Conservation (phyloP, 2,797 vertebrate genomes). For the Sebastes iracundus region DNA sequence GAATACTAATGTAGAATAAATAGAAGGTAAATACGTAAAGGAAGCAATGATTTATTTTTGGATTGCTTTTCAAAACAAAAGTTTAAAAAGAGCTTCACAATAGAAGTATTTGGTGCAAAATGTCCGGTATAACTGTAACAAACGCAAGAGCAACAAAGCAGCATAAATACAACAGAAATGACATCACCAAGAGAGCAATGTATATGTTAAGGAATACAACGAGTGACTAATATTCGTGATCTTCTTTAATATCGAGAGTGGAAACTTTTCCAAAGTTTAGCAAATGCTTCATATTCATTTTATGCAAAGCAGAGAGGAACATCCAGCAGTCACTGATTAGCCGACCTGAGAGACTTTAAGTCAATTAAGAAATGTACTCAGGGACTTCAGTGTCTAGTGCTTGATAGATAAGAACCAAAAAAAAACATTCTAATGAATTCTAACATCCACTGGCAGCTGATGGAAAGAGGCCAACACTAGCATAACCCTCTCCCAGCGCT, state of each 20-base stretch:
- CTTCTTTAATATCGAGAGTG: neutral
- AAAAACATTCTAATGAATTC: slow-evolving; percentile 31
- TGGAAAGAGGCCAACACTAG: slow-evolving; percentile 37
- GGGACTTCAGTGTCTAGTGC: neutral
- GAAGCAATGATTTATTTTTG: neutral
- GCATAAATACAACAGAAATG: neutral
- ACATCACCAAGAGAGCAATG: neutral
- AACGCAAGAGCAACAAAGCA: neutral
- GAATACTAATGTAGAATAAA: neutral
- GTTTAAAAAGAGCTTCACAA: neutral
- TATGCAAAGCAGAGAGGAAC: neutral
- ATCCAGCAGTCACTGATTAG: neutral
- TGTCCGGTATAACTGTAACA: neutral
- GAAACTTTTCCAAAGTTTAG: neutral
- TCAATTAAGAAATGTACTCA: slow-evolving; percentile 2
- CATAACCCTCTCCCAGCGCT: slow-evolving; percentile 3
- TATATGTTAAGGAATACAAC: neutral
- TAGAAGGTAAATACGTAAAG: rapidly evolving
- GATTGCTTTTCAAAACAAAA: neutral
- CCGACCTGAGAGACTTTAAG: slow-evolving; percentile 1
- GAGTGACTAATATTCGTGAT: neutral
- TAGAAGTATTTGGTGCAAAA: neutral
- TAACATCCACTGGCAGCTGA: neutral
- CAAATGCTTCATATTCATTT: neutral
- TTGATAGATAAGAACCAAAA: slow-evolving; percentile 13